A percentile compares a stretch with the other conserved stretches of the same genome.
phyloP scores from a whole-genome alignment of 1,140 invertebrate species.

The Hydropsyche tenuis region DNA sequence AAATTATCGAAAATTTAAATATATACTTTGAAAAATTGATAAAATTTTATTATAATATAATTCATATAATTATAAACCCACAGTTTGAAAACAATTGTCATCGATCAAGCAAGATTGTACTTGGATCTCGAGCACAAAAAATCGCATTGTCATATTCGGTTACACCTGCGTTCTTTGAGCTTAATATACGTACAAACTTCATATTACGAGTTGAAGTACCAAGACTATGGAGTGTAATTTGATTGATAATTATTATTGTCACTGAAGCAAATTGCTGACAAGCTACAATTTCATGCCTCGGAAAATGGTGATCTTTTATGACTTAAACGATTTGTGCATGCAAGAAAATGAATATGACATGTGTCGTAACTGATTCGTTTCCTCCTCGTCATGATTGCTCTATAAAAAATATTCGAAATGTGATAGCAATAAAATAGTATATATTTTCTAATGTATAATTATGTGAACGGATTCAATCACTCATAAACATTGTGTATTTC shows the following conservation, averaged over 20 bases:
- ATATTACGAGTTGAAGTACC: background rate
- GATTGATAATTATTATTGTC: constrained; percentile 2
- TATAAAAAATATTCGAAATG: too few relatives aligned
- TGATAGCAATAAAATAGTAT: too few relatives aligned
- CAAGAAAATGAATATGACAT: too few relatives aligned
- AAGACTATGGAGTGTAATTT: background rate
- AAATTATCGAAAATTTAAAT: background rate
- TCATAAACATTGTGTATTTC: too few relatives aligned
- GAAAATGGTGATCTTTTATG: too few relatives aligned
- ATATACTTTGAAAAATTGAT: background rate
- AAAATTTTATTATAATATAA: background rate
- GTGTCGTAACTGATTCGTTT: too few relatives aligned
- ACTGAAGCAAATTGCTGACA: constrained; percentile 4
- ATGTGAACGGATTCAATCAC: too few relatives aligned
- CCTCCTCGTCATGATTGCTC: too few relatives aligned
- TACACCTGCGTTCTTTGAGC: constrained; percentile 35
- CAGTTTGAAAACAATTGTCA: background rate
- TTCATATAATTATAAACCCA: background rate
- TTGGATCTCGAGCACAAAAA: constrained; percentile 12
- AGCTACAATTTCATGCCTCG: background rate
- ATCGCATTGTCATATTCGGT: constrained; percentile 44
- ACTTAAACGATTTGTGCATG: too few relatives aligned
- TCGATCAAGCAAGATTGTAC: constrained; percentile 11
- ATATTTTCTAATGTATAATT: too few relatives aligned
- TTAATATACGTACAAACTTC: background rate